Percentiles rank a stretch among this genome's conserved stretches.
Conservation (phyloP, 30 jellyfish, hydroid and myxozoan genomes). For the Cassiopea andromeda region DNA sequence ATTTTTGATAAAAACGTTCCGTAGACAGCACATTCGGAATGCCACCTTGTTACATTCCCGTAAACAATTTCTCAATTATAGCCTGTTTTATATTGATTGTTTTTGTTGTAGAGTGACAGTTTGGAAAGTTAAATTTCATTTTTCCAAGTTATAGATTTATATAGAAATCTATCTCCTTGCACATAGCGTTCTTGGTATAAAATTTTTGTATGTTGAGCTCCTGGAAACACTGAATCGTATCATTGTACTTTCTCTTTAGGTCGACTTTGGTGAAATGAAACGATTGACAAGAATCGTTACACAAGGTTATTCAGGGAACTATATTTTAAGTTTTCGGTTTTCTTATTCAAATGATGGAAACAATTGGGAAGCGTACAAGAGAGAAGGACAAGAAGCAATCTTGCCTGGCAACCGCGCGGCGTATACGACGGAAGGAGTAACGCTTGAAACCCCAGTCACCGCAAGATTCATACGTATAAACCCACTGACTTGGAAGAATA, state of each 20-base stretch:
- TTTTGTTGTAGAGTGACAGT: too few relatives aligned
- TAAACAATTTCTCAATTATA: too few relatives aligned
- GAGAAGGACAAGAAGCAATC: conserved; percentile 63
- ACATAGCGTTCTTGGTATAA: too few relatives aligned
- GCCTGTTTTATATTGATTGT: too few relatives aligned
- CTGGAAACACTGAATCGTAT: too few relatives aligned
- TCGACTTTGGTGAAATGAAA: conserved; percentile 65
- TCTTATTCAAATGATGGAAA: conserved; percentile 78
- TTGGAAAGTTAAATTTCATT: too few relatives aligned
- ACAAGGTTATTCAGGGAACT: conserved; percentile 69
- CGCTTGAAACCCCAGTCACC: conserved; percentile 46
- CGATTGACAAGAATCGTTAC: conserved; percentile 74
- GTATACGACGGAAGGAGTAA: conserved; percentile 65
- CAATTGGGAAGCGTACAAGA: conserved; percentile 65
- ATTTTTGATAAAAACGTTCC: too few relatives aligned
- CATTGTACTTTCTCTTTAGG: conserved; percentile 32
- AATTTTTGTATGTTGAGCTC: too few relatives aligned
- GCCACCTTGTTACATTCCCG: too few relatives aligned
- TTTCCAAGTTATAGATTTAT: too few relatives aligned
- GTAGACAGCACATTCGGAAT: too few relatives aligned
- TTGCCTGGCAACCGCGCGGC: conserved; percentile 80
- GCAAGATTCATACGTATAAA: conserved; percentile 75
- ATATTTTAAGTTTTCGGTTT: conserved; percentile 68
- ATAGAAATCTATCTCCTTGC: too few relatives aligned
- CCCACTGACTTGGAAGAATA: conserved; percentile 76